phyloP scores from a whole-genome alignment of 2,888 invertebrate species.

The Acanthosepion esculentum region DNA sequence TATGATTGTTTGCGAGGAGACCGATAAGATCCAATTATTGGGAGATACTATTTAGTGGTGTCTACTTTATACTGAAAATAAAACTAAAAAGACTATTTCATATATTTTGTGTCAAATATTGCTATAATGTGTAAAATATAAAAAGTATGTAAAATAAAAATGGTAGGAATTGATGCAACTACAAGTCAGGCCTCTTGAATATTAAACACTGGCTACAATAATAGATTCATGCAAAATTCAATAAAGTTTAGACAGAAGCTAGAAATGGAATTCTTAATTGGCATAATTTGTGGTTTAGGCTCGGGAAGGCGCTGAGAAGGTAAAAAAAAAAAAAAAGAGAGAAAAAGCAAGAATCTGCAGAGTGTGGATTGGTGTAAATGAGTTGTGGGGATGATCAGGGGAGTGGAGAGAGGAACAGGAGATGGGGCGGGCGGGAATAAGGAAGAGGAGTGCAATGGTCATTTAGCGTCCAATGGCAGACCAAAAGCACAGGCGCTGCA shows the following conservation, averaged over 20 bases:
- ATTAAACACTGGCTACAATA: too few species aligned
- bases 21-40: too few species aligned
- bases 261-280: not conserved
- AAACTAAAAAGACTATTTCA: too few species aligned
- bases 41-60: too few species aligned
- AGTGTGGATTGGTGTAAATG: not conserved
- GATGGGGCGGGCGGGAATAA: not conserved
- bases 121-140: too few species aligned
- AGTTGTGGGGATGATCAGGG: not conserved
- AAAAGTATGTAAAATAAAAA: too few species aligned
- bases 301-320: not conserved
- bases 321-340: not conserved
- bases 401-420: not conserved
- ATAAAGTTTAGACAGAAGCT: not conserved
- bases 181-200: too few species aligned
- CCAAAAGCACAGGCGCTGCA: slow-evolving; percentile 13
- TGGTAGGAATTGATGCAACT: too few species aligned
- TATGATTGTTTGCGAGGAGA: too few species aligned
- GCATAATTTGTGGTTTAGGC: not conserved
- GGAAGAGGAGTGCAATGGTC: not conserved
- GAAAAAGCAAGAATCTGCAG: not conserved
- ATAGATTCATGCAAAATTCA: too few species aligned
- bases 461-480: slow-evolving; percentile 6
- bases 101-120: too few species aligned
- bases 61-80: too few species aligned